Base-by-base conservation (phyloP, 2,888 invertebrate genomes). In the Norana najaformis region DNA sequence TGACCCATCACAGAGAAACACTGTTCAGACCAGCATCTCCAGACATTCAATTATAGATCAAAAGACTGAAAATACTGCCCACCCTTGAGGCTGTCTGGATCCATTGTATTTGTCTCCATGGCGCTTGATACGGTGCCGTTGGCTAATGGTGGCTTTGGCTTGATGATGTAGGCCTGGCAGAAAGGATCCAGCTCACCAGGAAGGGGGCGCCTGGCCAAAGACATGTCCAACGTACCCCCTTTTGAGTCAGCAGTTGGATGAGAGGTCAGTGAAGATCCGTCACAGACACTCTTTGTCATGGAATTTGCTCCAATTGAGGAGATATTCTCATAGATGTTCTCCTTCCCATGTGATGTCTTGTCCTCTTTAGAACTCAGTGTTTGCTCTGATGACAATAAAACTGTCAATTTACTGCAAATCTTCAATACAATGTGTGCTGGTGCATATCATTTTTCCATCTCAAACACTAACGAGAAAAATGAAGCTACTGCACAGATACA, bases 301-400 rank as follows among this genome's bases (percentile, higher is more conserved):
- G 89, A 89, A 34, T 83, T 35, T 38, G 89, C 89, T 16, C 89
- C 83, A 38, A 83, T 35, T 34, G 89, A 83, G n/a, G 89, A 89
- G 34, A 89, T 89, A 83, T 89, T 89, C 37, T 89, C 89, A n/a
- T 89, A 89, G 35, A 83, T 83, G 85, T 89, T 89, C 83, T 89
- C 89, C 37, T 39, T 38, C 34, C 89, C 83, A 36, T 89, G 35
- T 36, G 38, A 83, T 34, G 39, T 83, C 39, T 34, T 36, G 82
- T 89, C 83, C 39, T 82, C 85, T 35, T 41, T 88, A 34, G 88
- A 47, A 39, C 88, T 41, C 88, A 39, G 35, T 20, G 34, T 88
- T 38, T 88, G 41, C 41, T 35, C 88, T 47, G 47, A 36, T 35
- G 23, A 85, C 6, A 85, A 36, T n/a, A 85, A 85, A 36, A 85